phyloP scores from a whole-genome alignment of 2,888 invertebrate species.

The Empis stercorea region DNA sequence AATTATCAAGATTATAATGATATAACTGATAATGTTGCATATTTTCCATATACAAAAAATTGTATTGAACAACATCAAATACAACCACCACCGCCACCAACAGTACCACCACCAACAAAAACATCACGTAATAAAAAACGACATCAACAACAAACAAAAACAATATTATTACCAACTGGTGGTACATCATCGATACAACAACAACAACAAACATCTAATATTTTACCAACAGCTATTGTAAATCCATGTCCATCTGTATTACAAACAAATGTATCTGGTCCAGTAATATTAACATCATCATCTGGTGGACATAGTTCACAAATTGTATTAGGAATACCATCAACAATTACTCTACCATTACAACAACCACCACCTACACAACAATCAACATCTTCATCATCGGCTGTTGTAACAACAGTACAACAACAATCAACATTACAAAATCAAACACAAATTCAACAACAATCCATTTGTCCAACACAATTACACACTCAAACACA shows the following conservation, averaged over 20 bases:
- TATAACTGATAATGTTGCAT: neutral
- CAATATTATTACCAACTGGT: constrained; percentile 9
- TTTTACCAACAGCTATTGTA: constrained; percentile 9
- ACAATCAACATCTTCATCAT: neutral
- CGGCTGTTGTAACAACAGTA: too few relatives aligned
- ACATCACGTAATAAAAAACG: constrained; percentile 12
- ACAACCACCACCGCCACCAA: constrained; percentile 12
- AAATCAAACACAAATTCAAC: neutral
- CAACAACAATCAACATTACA: too few relatives aligned
- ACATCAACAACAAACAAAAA: constrained; percentile 10
- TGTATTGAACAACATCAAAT: constrained; percentile 13
- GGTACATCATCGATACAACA: constrained; percentile 11
- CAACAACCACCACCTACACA: neutral
- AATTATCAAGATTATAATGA: too few relatives aligned
- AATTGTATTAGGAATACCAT: neutral
- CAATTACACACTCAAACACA: neutral
- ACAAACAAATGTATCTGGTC: neutral
- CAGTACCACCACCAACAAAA: constrained; percentile 10
- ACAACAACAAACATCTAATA: constrained; percentile 12
- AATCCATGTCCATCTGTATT: neutral
- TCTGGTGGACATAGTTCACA: neutral
- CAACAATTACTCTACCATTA: neutral
- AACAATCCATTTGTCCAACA: neutral
- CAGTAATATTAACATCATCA: neutral
- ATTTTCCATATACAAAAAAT: constrained; percentile 8